A percentile compares a stretch with the other conserved stretches of the same genome.
Evolutionary conservation across 2,113 vertebrate species (phyloP).

Genomic region (Pheucticus melanocephalus): DNA sequence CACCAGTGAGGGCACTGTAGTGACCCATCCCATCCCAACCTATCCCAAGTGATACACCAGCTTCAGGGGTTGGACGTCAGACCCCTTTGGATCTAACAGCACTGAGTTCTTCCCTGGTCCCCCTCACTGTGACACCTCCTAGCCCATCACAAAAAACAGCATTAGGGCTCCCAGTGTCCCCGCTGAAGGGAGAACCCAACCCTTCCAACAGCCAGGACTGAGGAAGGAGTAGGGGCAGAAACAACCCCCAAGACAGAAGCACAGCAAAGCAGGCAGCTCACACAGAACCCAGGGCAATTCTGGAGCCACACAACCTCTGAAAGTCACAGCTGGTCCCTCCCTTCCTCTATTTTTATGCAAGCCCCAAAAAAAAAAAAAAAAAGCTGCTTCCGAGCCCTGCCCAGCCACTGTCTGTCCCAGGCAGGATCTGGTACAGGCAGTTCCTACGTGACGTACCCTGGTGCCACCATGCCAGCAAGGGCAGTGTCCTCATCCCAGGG

Average conservation of each 20-base stretch:
- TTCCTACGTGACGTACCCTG: background rate
- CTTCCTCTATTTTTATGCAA: constrained; percentile 61
- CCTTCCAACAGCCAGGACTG: background rate
- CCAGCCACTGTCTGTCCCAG: background rate
- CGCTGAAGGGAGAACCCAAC: background rate
- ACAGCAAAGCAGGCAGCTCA: background rate
- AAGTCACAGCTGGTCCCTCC: constrained; percentile 48
- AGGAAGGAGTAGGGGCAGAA: background rate
- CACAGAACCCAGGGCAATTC: background rate
- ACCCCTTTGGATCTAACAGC: background rate
- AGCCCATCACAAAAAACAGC: rapidly evolving
- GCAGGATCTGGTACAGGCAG: background rate
- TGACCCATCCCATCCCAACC: background rate
- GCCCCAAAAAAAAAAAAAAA: background rate
- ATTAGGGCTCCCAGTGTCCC: too few relatives aligned
- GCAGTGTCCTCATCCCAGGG: background rate
- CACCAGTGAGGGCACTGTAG: background rate
- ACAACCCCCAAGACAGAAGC: background rate
- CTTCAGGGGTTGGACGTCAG: background rate
- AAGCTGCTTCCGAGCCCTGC: background rate
- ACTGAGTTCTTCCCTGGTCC: background rate
- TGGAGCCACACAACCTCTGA: background rate
- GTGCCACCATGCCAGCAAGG: rapidly evolving
- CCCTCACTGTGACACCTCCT: rapidly evolving
- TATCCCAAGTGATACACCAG: rapidly evolving